phyloP scores from a whole-genome alignment of 35 echinoderm and acorn worm genomes.

The Strongylocentrotus purpuratus region DNA sequence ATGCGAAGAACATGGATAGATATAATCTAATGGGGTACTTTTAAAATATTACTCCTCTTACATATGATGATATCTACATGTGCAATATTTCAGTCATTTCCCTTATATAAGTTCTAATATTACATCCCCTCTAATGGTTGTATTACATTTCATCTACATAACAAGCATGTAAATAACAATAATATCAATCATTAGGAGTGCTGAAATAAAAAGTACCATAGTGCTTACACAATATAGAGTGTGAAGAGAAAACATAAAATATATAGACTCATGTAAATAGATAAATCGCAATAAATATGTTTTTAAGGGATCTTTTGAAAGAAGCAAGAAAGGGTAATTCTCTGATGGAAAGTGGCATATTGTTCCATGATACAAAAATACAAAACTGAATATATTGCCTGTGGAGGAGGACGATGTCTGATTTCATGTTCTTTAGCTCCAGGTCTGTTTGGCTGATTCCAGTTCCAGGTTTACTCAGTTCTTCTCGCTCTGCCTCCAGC shows the following conservation, averaged over 20 bases:
- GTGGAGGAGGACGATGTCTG: background rate
- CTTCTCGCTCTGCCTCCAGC: conserved; percentile 16
- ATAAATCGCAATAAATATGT: background rate
- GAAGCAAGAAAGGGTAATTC: background rate
- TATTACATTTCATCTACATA: no score
- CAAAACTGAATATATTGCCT: background rate
- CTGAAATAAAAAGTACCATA: no score
- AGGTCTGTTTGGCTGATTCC: background rate
- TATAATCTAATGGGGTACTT: no score
- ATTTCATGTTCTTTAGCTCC: background rate
- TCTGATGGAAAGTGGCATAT: background rate
- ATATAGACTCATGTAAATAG: background rate
- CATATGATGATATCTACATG: no score
- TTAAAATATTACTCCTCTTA: no score
- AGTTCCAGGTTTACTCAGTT: background rate
- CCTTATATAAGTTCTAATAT: no score
- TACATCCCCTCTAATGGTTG: no score
- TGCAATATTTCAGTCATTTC: no score
- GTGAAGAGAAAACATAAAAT: background rate
- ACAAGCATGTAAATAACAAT: no score
- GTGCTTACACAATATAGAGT: no score
- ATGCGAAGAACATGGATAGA: background rate
- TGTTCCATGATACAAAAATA: background rate
- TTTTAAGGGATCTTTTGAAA: no score
- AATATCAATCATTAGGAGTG: no score